Evolutionary conservation across 2,113 vertebrate genomes (phyloP), one percentile per base, ranked within the genome.

Genomic region (Myotis yumanensis): DNA sequence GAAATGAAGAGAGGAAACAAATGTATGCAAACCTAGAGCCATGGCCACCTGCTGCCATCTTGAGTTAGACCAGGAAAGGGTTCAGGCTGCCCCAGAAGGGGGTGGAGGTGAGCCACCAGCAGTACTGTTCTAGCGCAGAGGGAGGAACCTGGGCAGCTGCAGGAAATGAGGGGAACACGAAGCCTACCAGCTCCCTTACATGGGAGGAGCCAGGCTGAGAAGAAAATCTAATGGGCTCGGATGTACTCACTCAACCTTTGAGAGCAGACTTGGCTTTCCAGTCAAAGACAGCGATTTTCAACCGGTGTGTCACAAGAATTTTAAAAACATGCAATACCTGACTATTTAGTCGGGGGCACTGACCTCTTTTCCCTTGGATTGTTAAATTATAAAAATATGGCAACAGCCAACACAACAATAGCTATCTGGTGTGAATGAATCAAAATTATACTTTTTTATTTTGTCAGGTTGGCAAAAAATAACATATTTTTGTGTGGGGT

Each of bases 1-100:
- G 86, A 95, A 96, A 84, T 71, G 16, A 86, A 82, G 46, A 86
- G 66, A 94, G 59, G 16, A 86, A 82, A 40, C 16, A 91, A 32
- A 88, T n/a, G 1, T 14, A 15, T 28, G 25, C 25, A 54, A 90
- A 84, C 23, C 6, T 37, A n/a, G 22, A 18, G 23, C 25, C 25
- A 5, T 8, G 20, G 59, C 59, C 80, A 52, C 64, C 9, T n/a
- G 66, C 22, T 75, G 25, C 46, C 59, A 22, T 68, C 75, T 76
- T 75, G 86, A 35, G 59, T 64, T 54, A 22, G 3, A 79, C 17
- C 9, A 1, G 11, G 48, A 68, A 94, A 72, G 35, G 52, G 22
- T 30, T 86, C 25, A 28, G 62, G 14, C 43, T 84, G 72, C 20
- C 77, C 25, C 48, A 28, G 3, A 2, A 18, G 46, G 9, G 30